Base-by-base conservation (phyloP, 2,113 vertebrate genomes). In the Poecilia latipinna region DNA sequence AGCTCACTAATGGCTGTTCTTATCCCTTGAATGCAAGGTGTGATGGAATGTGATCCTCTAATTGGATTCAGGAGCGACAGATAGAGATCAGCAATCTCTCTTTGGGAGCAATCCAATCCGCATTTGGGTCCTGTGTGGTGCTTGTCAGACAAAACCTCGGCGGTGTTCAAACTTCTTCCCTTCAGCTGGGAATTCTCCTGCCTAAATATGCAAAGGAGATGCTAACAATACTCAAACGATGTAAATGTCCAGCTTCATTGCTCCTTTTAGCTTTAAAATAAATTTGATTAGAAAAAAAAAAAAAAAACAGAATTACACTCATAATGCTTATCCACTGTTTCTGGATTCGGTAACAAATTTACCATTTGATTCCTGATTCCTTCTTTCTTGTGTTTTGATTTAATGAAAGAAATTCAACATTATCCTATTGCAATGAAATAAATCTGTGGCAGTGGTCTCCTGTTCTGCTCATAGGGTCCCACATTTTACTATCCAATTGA, bases 41-140 rank as follows among this genome's bases (percentile, higher is more conserved):
- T 83, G 85, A 88, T 87, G 72, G 83, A 78, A 86, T 86, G 88
- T 89, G 89, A 90, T 89, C 79, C 81, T 82, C 87, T 87, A 90
- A 90, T 89, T 90, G 84, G 88, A 91, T 92, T 85, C 71, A 71
- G 83, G 66, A 81, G 15, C 51, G 85, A 85, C 73, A 86, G 90
- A 90, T 91, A 90, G 84, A 90, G 90, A 91, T 91, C 83, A 84
- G 71, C 79, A 33, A 75, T 51, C 54, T 76, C 71, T 78, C 77
- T 74, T 81, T 78, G 72, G 77, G 79, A 84, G 84, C 70, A 35
- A 80, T 85, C 78, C 87, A 80, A 72, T 74, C 29, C 74, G 82
- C 79, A 87, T 83, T 82, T 72, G 37, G 75, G 86, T 87, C 75
- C 81, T 42, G 29, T 70, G 82, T 68, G 82, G 81, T 69, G 62